Conservation (phyloP, 2,888 invertebrate genomes). For the Drosophila acutilabella region DNA sequence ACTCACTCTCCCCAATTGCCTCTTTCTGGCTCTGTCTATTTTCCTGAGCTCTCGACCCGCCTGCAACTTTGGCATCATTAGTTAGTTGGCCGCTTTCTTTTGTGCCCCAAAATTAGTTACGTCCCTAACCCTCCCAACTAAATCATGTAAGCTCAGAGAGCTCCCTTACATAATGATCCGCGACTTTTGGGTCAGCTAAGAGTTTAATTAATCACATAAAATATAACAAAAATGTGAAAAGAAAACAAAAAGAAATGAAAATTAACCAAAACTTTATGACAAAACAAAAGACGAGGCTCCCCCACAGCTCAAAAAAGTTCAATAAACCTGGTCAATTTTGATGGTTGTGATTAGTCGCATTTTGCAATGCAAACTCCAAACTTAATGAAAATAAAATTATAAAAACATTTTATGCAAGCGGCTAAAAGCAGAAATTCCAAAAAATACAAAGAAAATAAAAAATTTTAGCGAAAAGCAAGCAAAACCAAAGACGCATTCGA, state of each 20-base stretch:
- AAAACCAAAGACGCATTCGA: conserved; percentile 50
- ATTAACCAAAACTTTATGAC: conserved; percentile 60
- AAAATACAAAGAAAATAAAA: conserved; percentile 1
- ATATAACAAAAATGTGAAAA: conserved; percentile 23
- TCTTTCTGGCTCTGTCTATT: conserved; percentile 4
- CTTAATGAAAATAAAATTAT: conserved; percentile 80
- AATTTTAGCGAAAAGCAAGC: conserved; percentile 29
- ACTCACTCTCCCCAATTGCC: not conserved
- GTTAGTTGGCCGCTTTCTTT: conserved; percentile 75
- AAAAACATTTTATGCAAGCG: conserved; percentile 78
- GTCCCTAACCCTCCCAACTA: conserved; percentile 29
- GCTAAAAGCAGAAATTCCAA: conserved; percentile 5
- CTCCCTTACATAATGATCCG: conserved; percentile 56
- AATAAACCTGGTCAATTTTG: conserved; percentile 52
- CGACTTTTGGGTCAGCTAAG: conserved; percentile 65
- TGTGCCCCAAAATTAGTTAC: conserved; percentile 45
- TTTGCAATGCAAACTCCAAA: conserved; percentile 59
- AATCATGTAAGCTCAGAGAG: conserved; percentile 63
- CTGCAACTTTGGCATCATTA: conserved; percentile 62
- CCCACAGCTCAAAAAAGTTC: conserved; percentile 50
- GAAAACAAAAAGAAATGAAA: conserved; percentile 29
- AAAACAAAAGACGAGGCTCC: conserved; percentile 30
- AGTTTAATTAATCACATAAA: conserved; percentile 70
- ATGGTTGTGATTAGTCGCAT: conserved; percentile 48
- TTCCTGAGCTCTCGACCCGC: conserved; percentile 28